Evolutionary conservation across 2,888 invertebrate species (phyloP).

Genomic region (Empis stercorea): DNA sequence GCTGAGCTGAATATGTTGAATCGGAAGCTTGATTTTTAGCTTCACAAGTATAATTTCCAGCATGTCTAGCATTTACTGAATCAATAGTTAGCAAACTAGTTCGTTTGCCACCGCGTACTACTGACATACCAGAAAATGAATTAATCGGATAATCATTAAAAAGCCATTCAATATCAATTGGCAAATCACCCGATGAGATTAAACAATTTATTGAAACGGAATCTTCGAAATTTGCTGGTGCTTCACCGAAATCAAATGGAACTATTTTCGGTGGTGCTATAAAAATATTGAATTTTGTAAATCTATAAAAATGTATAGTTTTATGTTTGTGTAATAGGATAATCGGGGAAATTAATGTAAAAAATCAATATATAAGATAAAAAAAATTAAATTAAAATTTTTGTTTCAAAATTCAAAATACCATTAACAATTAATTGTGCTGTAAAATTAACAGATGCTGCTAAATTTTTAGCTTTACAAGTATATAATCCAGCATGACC

Average conservation of each 20-base stretch:
- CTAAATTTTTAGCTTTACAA: conserved; percentile 58
- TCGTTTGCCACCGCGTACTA: conserved; percentile 37
- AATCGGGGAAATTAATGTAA: background rate
- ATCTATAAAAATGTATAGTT: too few relatives aligned
- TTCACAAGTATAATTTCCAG: conserved; percentile 51
- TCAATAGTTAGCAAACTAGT: conserved; percentile 52
- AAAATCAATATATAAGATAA: background rate
- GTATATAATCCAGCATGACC: conserved; percentile 63
- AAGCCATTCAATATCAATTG: conserved; percentile 56
- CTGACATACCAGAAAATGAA: conserved; percentile 24
- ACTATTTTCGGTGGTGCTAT: conserved; percentile 64
- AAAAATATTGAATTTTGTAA: background rate
- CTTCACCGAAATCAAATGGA: conserved; percentile 63
- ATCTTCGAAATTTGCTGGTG: conserved; percentile 56
- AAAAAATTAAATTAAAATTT: background rate
- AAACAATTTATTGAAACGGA: conserved; percentile 57
- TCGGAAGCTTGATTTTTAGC: conserved; percentile 47
- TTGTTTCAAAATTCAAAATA: conserved; percentile 14
- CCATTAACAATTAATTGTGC: conserved; percentile 61
- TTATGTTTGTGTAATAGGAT: background rate
- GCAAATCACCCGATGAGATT: conserved; percentile 54
- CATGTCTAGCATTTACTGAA: conserved; percentile 48
- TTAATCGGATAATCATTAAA: conserved; percentile 27
- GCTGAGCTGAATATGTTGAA: conserved; percentile 35
- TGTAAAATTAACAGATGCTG: conserved; percentile 52